Conservation (phyloP, 35 echinoderm and acorn worm genomes). For the Stichopus chloronotus region DNA sequence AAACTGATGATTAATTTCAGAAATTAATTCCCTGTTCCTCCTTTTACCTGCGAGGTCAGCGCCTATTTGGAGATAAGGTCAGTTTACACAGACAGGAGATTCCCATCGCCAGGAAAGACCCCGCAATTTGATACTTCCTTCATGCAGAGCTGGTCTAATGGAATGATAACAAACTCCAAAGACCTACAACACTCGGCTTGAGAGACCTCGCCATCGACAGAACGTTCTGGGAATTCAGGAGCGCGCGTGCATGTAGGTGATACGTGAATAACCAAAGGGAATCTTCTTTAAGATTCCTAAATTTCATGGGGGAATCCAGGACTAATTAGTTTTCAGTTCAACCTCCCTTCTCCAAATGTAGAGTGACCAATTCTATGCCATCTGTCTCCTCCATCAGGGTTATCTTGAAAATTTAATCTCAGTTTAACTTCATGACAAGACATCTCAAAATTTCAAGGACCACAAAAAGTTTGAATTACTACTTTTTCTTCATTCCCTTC, state of each 20-base stretch:
- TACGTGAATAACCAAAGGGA: neutral
- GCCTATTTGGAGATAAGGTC: neutral
- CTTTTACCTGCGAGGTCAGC: neutral
- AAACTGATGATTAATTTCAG: too few relatives aligned
- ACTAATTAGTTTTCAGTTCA: neutral
- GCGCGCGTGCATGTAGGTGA: neutral
- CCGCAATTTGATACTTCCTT: neutral
- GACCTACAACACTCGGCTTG: neutral
- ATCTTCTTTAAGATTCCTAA: neutral
- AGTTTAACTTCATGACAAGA: too few relatives aligned
- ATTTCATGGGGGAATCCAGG: neutral
- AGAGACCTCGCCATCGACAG: neutral
- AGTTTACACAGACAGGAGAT: neutral
- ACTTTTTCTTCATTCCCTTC: too few relatives aligned
- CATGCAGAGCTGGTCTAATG: neutral
- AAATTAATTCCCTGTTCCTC: conserved; percentile 3
- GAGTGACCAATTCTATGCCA: too few relatives aligned
- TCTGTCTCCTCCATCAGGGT: too few relatives aligned
- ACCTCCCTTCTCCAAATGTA: too few relatives aligned
- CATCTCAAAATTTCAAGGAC: too few relatives aligned
- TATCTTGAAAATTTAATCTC: too few relatives aligned
- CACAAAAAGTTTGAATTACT: too few relatives aligned
- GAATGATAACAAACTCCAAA: neutral
- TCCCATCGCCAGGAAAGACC: neutral
- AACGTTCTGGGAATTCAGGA: neutral